These are phyloP conservation scores for Rhodophaea formosa DNA, from an alignment of 2,888 invertebrate species.

Conservation along the genomic window DNA sequence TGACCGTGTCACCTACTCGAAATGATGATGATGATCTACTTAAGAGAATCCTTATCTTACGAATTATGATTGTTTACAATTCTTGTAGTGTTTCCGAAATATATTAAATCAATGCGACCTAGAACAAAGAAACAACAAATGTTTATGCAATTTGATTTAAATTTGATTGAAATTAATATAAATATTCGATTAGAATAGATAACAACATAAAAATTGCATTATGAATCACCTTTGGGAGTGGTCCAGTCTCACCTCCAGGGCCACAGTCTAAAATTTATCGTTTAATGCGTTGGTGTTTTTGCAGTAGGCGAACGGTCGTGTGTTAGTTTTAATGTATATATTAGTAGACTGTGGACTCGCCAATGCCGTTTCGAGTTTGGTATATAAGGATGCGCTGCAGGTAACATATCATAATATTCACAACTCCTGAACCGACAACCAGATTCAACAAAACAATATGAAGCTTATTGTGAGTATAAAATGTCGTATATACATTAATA, in stretches of 20 bases:
- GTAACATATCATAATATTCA: not conserved
- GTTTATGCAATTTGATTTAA: conserved; percentile 8
- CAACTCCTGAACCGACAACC: conserved; percentile 1
- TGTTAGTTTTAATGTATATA: conserved; percentile 23
- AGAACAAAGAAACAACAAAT: conserved; percentile 6
- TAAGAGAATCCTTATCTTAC: too few relatives aligned
- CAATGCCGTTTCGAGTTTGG: conserved; percentile 24
- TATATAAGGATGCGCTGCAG: conserved; percentile 46
- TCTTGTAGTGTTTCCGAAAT: not conserved
- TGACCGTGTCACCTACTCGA: too few relatives aligned
- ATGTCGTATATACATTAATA: too few relatives aligned
- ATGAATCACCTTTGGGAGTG: conserved; percentile 11
- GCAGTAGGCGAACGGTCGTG: conserved; percentile 16
- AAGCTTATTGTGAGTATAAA: conserved; percentile 56
- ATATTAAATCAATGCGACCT: not conserved
- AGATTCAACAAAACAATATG: conserved; percentile 37
- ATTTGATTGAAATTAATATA: conserved; percentile 3
- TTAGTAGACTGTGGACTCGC: conserved; percentile 27
- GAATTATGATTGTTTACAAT: too few relatives aligned
- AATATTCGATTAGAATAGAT: not conserved
- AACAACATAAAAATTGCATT: conserved; percentile 1
- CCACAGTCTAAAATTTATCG: conserved; percentile 4
- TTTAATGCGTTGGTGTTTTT: not conserved
- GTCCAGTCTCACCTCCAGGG: not conserved
- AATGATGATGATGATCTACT: too few relatives aligned